These are phyloP conservation scores for Notolabrus celidotus DNA, from an alignment of 2,797 vertebrate species.

Conservation along the genomic window DNA sequence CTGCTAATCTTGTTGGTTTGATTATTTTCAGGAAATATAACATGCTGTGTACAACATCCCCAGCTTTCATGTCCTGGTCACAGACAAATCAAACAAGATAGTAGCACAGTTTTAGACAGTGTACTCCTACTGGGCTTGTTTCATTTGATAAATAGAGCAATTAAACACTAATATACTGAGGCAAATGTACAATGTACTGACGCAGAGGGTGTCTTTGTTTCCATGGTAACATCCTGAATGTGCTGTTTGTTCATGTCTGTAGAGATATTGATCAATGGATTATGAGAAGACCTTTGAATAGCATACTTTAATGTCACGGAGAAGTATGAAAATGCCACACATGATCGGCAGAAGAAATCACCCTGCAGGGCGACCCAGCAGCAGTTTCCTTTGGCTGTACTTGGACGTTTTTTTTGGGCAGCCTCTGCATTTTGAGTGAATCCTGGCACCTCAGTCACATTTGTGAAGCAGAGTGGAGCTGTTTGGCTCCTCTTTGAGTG, in stretches of 20 bases:
- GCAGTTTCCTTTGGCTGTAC: not conserved
- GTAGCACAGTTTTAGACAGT: not conserved
- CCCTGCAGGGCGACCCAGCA: not conserved
- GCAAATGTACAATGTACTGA: conserved; percentile 15
- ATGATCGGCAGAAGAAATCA: not conserved
- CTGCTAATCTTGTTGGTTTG: not conserved
- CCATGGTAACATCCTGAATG: conserved; percentile 59
- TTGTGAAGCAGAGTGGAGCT: conserved; percentile 31
- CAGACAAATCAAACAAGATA: conserved; percentile 6
- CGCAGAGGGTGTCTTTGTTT: conserved; percentile 40
- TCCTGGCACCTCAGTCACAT: conserved; percentile 6
- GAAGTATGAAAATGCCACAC: not conserved
- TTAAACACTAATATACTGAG: conserved; percentile 31
- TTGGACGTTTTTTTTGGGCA: conserved; percentile 16
- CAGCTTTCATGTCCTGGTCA: not conserved
- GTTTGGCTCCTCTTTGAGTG: conserved; percentile 11
- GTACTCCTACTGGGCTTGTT: conserved; percentile 1
- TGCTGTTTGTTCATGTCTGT: conserved; percentile 16
- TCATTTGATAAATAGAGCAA: conserved; percentile 43
- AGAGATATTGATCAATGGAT: conserved; percentile 25
- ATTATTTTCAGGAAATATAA: not conserved
- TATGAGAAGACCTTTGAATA: conserved; percentile 29
- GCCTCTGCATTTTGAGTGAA: conserved; percentile 6
- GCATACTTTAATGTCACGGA: conserved; percentile 8
- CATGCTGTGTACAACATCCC: not conserved